Evolutionary conservation across 2,113 vertebrate genomes (phyloP), one percentile per base, ranked within the genome.

Genomic region (Camelus bactrianus): DNA sequence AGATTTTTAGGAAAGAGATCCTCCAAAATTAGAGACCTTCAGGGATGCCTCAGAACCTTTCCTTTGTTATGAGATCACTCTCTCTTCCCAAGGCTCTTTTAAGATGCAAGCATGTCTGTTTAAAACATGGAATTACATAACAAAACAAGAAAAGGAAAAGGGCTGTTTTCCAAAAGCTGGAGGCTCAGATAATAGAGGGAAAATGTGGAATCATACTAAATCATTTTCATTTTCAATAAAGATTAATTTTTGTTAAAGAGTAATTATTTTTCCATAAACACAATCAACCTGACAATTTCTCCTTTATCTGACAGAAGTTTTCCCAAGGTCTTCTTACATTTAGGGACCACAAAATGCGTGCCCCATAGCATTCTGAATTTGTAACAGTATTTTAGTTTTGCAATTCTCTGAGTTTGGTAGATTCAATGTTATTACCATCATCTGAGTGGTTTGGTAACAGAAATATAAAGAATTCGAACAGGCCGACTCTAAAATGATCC

Each of bases 231-330:
- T 87, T 83, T 72, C 42, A 10, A 9, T 64, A 82, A 73, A 62
- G 46, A 75, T 54, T 70, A 24, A 32, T 72, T 80, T 87, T 80
- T n/a, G 4, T 42, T 90, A 11, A 91, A 94, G 50, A 89, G 80
- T 42, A 26, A 13, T 91, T 93, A 46, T 56, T 93, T 92, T 77
- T 32, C 75, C 69, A 52, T 70, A 76, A 93, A 38, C 60, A 60
- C 26, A 3, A 80, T 67, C 52, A 69, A 50, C 54, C n/a, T 38
- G 52, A 24, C 28, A 17, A 54, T 83, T 69, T 72, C 32, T 76
- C 28, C 26, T 76, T 93, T 64, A 89, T 87, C 89, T 1, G 1
- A 42, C 17, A 93, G 35, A 48, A 26, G 8, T 7, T n/a, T 89
- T 83, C 46, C 77, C 28, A 4, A 46, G 8, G 5, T 35, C 42